Conservation (phyloP, 1,140 invertebrate genomes). For the Drosophila pectinifera region DNA sequence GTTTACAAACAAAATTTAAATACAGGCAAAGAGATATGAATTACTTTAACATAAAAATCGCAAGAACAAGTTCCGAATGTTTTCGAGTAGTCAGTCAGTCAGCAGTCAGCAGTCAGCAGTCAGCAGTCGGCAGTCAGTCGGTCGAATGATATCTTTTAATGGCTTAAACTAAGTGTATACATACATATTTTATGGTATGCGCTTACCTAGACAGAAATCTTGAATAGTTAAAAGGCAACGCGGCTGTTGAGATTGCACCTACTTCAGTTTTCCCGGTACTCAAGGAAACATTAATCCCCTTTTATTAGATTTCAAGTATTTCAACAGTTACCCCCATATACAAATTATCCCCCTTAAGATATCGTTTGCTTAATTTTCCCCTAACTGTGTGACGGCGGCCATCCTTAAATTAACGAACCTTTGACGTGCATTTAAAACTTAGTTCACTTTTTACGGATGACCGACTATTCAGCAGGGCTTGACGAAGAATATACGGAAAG, state of each 20-base stretch:
- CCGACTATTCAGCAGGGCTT: no score
- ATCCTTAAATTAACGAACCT: no score
- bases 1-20: slow-evolving; percentile 46
- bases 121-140: neutral
- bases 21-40: slow-evolving; percentile 43
- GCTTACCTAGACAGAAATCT: slow-evolving; percentile 18
- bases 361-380: no score
- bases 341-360: no score
- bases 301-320: no score
- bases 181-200: slow-evolving; percentile 33
- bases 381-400: no score
- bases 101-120: neutral
- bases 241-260: slow-evolving; percentile 9
- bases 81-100: slow-evolving; percentile 21
- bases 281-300: neutral
- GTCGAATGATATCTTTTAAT: slow-evolving; percentile 22
- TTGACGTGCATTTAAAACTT: no score
- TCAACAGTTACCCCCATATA: no score
- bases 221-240: neutral
- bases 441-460: no score
- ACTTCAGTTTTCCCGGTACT: slow-evolving; percentile 16
- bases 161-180: slow-evolving; percentile 23
- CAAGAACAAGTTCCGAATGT: slow-evolving; percentile 50
- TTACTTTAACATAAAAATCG: slow-evolving; percentile 45
- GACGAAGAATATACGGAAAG: no score